phyloP scores from a whole-genome alignment of 1,140 invertebrate species.

The Lepidurus arcticus region DNA sequence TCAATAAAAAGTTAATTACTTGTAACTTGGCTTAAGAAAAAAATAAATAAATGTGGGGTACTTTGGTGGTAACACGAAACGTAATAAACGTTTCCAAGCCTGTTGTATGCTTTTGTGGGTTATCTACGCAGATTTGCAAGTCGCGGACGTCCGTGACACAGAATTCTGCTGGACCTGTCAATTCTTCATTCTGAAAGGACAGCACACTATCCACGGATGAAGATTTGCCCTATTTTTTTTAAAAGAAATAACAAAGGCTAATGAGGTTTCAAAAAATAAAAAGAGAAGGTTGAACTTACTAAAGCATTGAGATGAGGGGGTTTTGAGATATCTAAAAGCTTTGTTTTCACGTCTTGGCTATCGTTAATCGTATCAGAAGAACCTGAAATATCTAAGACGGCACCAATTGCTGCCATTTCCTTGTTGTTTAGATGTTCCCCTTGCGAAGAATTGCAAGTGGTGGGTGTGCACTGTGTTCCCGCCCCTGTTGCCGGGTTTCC shows the following conservation, averaged over 20 bases:
- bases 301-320: not conserved
- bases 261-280: not conserved
- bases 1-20: constrained; percentile 30
- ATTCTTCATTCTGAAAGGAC: not conserved
- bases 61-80: constrained; percentile 62
- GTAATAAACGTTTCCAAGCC: constrained; percentile 69
- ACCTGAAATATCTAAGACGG: not conserved
- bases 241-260: not conserved
- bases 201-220: not conserved
- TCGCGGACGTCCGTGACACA: constrained; percentile 48
- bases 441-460: no score
- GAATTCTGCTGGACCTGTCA: not conserved
- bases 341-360: not conserved
- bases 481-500: no score
- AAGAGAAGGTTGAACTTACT: not conserved
- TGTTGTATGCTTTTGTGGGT: constrained; percentile 70
- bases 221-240: not conserved
- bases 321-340: not conserved
- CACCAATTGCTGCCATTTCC: constrained; percentile 4
- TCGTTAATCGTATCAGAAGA: not conserved
- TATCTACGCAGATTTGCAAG: constrained; percentile 63
- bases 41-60: constrained; percentile 44
- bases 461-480: no score
- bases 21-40: no score
- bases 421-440: not conserved